phyloP scores from a whole-genome alignment of 2,113 vertebrate genomes.

The Phoxinus phoxinus region DNA sequence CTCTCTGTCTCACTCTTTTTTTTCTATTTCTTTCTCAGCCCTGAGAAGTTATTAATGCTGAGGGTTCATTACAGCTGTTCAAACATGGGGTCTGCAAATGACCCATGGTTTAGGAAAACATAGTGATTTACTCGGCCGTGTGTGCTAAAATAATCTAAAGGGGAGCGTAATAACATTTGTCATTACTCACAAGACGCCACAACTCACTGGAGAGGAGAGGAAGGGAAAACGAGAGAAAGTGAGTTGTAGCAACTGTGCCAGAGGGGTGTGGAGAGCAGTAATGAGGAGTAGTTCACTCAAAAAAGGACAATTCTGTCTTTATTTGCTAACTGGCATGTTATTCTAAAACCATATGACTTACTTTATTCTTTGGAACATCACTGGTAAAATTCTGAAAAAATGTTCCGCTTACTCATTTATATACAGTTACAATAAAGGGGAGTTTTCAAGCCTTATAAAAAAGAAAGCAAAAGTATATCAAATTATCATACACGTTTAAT shows the following conservation, averaged over 20 bases:
- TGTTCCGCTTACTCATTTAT: not conserved
- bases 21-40: slow-evolving; percentile 24
- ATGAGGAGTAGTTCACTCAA: not conserved
- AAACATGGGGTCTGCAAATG: slow-evolving; percentile 85
- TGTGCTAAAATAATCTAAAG: slow-evolving; percentile 83
- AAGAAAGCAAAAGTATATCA: not conserved
- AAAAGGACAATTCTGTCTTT: not conserved
- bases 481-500: not conserved
- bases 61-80: slow-evolving; percentile 85
- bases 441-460: not conserved
- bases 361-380: not conserved
- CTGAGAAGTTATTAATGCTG: slow-evolving; percentile 73
- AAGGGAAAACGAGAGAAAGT: slow-evolving; percentile 11
- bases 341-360: not conserved
- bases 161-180: slow-evolving; percentile 76
- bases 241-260: slow-evolving; percentile 26
- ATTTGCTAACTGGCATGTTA: not conserved
- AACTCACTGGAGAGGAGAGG: slow-evolving; percentile 10
- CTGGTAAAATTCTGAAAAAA: not conserved
- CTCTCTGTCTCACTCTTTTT: slow-evolving; percentile 37
- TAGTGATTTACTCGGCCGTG: slow-evolving; percentile 77
- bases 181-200: slow-evolving; percentile 74
- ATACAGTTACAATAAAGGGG: not conserved
- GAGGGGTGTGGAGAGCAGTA: slow-evolving; percentile 3
- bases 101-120: slow-evolving; percentile 86